Percentiles rank a stretch among this genome's conserved stretches.
phyloP scores from a whole-genome alignment of 2,888 invertebrate species.

The Neoitamus cyanurus region DNA sequence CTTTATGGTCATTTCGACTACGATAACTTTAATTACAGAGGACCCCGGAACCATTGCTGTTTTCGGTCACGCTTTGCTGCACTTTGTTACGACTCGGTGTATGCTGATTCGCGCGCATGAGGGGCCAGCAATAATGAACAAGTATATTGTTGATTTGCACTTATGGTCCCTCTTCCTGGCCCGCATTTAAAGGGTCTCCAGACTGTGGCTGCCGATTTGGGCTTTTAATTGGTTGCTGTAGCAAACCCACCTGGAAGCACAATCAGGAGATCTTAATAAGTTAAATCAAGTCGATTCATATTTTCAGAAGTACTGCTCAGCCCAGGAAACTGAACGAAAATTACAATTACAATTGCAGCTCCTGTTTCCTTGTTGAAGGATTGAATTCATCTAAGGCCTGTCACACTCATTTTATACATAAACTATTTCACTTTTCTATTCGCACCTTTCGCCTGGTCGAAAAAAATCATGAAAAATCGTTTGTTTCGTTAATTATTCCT shows the following conservation, averaged over 20 bases:
- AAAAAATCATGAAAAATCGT: no score
- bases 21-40: neutral
- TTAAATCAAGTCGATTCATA: neutral
- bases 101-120: neutral
- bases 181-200: neutral
- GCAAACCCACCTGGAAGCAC: neutral
- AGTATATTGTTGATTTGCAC: neutral
- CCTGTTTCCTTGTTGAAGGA: neutral
- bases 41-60: neutral
- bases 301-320: neutral
- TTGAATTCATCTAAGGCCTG: neutral
- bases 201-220: neutral
- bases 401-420: neutral
- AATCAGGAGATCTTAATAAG: neutral
- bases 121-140: neutral
- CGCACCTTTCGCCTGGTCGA: no score
- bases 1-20: neutral
- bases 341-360: neutral
- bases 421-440: neutral
- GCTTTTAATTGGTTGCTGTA: neutral
- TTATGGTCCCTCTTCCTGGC: neutral
- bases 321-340: neutral
- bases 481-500: no score
- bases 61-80: neutral
- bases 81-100: neutral